Evolutionary conservation across 92 coral and sea anemone genomes (phyloP).

Genomic region (Paramuricea clavata): DNA sequence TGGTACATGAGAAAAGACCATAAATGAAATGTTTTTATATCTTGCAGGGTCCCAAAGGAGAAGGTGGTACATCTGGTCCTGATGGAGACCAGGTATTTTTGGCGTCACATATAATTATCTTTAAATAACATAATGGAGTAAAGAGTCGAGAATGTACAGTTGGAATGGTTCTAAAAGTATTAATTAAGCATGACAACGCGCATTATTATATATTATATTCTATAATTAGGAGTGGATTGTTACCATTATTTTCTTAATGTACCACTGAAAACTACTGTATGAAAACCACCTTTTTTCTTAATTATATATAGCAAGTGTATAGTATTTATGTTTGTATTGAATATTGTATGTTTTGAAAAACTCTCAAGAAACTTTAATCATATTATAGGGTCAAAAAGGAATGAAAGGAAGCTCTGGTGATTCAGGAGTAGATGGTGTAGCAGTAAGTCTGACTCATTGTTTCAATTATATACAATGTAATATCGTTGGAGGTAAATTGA

Average conservation of each 20-base stretch:
- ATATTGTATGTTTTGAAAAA: neutral
- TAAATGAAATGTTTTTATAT: neutral
- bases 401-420: conserved; percentile 14
- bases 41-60: conserved; percentile 4
- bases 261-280: no score
- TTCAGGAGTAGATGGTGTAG: conserved; percentile 1
- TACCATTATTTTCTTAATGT: no score
- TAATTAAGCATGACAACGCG: no score
- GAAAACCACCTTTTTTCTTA: no score
- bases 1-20: no score
- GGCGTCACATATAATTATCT: neutral
- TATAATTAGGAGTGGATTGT: no score
- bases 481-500: no score
- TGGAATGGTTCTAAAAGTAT: no score
- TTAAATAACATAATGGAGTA: neutral
- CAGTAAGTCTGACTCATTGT: neutral
- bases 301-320: no score
- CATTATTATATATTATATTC: no score
- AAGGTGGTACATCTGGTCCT: neutral
- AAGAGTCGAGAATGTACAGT: no score
- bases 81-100: conserved; percentile 5
- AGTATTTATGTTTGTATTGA: no score
- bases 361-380: neutral
- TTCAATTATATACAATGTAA: neutral
- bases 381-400: conserved; percentile 1